These are phyloP conservation scores for Gonioctena quinquepunctata DNA, from an alignment of 1,140 invertebrate genomes.

Conservation along the genomic window DNA sequence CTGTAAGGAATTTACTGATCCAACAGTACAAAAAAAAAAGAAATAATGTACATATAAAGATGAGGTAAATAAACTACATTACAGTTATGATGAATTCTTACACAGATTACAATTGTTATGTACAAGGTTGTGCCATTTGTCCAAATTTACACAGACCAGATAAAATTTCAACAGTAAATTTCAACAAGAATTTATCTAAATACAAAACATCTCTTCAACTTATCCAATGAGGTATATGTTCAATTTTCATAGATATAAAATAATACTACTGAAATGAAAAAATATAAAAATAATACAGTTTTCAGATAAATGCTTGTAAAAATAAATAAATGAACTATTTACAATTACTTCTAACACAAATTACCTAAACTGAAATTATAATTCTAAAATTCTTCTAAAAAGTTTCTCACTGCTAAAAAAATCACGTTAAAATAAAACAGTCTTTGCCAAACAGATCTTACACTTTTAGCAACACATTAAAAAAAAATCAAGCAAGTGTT, in stretches of 20 bases:
- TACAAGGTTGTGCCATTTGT: constrained; percentile 20
- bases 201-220: constrained; percentile 24
- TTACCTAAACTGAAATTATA: not conserved
- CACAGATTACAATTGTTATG: constrained; percentile 12
- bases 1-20: constrained; percentile 7
- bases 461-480: not conserved
- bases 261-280: constrained; percentile 11
- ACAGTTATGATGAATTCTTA: not conserved
- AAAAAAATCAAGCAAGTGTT: too few relatives aligned
- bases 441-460: constrained; percentile 1
- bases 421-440: constrained; percentile 10
- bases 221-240: constrained; percentile 16
- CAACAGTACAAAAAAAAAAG: not conserved
- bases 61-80: constrained; percentile 18
- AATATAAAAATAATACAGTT: constrained; percentile 26
- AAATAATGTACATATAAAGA: constrained; percentile 13
- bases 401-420: not conserved
- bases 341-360: constrained; percentile 10
- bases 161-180: constrained; percentile 41
- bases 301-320: constrained; percentile 21
- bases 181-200: constrained; percentile 38
- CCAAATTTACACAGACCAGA: constrained; percentile 16
- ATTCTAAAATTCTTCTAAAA: constrained; percentile 21
- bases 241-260: not conserved
- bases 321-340: constrained; percentile 25